phyloP scores from a whole-genome alignment of 2,888 invertebrate genomes.

The Lasioglossum calceatum region DNA sequence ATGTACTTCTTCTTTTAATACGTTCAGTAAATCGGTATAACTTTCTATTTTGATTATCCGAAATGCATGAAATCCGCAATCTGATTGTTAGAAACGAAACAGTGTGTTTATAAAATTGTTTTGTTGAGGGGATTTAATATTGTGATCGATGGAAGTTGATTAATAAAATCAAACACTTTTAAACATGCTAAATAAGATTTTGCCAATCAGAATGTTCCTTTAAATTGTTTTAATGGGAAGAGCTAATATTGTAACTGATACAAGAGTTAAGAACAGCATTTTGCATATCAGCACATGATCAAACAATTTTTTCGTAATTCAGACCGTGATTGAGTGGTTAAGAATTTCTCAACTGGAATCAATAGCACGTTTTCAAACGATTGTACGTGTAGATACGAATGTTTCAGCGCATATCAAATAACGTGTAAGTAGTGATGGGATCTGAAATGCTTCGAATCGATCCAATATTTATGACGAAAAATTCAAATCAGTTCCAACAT shows the following conservation, averaged over 20 bases:
- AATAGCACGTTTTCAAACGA: neutral
- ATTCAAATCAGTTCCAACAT: too few relatives aligned
- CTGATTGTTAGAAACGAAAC: neutral
- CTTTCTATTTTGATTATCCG: neutral
- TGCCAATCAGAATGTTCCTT: neutral
- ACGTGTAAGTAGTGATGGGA: neutral
- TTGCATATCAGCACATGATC: neutral
- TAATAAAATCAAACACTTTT: neutral
- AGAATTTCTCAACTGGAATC: neutral
- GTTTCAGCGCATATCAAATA: slow-evolving; percentile 1
- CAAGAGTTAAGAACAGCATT: neutral
- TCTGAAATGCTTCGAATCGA: too few relatives aligned
- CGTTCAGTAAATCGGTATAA: too few relatives aligned
- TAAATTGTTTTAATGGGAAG: neutral
- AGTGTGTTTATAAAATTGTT: neutral
- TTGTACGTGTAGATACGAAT: neutral
- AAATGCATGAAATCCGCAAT: neutral
- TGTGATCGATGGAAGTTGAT: neutral
- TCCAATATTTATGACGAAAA: too few relatives aligned
- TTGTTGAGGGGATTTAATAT: neutral
- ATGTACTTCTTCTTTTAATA: too few relatives aligned
- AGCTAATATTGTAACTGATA: neutral
- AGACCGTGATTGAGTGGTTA: too few relatives aligned
- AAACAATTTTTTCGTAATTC: neutral
- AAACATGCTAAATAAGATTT: neutral